Percentiles rank a stretch among this genome's conserved stretches.
These are phyloP conservation scores for Malurus cyaneus DNA, from an alignment of 2,113 vertebrate genomes.

Conservation along the genomic window DNA sequence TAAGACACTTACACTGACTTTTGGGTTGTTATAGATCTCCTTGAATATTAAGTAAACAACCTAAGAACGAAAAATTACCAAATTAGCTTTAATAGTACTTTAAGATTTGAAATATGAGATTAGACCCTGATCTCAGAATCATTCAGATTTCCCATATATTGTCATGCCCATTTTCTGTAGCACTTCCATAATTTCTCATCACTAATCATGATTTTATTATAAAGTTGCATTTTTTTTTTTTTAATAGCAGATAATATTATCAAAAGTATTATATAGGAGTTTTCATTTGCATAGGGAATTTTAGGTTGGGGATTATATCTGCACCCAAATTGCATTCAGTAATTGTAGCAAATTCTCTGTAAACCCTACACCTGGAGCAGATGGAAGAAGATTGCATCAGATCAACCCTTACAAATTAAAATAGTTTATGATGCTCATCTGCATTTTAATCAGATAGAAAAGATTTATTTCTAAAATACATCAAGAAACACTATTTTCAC, in stretches of 20 bases:
- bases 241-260: background rate
- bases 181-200: background rate
- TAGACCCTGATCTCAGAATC: background rate
- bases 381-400: conserved; percentile 60
- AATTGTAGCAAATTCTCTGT: conserved; percentile 34
- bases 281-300: background rate
- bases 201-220: background rate
- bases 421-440: conserved; percentile 66
- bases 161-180: background rate
- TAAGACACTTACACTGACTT: background rate
- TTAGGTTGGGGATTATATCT: background rate
- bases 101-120: background rate
- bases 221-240: background rate
- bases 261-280: background rate
- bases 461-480: conserved; percentile 62
- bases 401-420: conserved; percentile 63
- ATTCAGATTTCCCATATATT: background rate
- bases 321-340: conserved; percentile 34
- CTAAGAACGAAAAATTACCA: background rate
- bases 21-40: background rate
- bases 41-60: background rate
- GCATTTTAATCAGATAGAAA: conserved; percentile 73
- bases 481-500: conserved; percentile 54
- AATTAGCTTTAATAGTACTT: background rate
- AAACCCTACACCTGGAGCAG: conserved; percentile 63